phyloP scores from a whole-genome alignment of 92 coral and sea anemone genomes.

The Phymanthus crucifer region DNA sequence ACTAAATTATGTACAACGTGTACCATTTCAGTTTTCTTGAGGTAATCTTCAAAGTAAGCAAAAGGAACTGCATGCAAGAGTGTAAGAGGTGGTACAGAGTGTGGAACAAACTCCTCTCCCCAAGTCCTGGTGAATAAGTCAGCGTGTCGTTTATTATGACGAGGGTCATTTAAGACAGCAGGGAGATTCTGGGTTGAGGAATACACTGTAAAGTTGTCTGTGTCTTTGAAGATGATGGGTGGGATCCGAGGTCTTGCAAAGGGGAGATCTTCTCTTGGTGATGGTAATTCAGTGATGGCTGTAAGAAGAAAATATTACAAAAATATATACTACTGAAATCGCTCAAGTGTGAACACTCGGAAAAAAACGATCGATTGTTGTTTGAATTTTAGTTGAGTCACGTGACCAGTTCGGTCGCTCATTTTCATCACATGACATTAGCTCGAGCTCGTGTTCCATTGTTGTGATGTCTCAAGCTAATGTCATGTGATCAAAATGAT shows the following conservation, averaged over 20 bases:
- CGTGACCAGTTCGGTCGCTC: too few species aligned
- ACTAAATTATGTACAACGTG: neutral
- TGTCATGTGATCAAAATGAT: too few species aligned
- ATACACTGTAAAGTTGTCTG: constrained; percentile 81
- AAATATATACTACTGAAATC: too few species aligned
- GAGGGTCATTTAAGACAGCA: constrained; percentile 93
- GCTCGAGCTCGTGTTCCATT: too few species aligned
- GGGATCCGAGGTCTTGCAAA: constrained; percentile 83
- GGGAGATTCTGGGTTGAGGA: constrained; percentile 96
- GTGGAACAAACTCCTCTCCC: constrained; percentile 95
- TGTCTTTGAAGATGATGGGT: constrained; percentile 81
- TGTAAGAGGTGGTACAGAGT: constrained; percentile 89
- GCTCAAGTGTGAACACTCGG: too few species aligned
- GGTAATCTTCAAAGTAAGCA: constrained; percentile 78
- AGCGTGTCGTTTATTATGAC: constrained; percentile 68
- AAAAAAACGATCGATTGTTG: too few species aligned
- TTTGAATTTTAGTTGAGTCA: too few species aligned
- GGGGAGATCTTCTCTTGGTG: constrained; percentile 64
- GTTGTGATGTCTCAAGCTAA: too few species aligned
- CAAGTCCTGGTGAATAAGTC: constrained; percentile 93
- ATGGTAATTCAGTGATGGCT: constrained; percentile 15
- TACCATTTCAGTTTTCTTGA: constrained; percentile 83
- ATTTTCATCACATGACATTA: too few species aligned
- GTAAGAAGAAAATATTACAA: neutral
- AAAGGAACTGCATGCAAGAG: constrained; percentile 76